Percentiles rank a stretch among this genome's conserved stretches.
Evolutionary conservation across 2,888 invertebrate genomes (phyloP).

Genomic region (Dryadula phaetusa): DNA sequence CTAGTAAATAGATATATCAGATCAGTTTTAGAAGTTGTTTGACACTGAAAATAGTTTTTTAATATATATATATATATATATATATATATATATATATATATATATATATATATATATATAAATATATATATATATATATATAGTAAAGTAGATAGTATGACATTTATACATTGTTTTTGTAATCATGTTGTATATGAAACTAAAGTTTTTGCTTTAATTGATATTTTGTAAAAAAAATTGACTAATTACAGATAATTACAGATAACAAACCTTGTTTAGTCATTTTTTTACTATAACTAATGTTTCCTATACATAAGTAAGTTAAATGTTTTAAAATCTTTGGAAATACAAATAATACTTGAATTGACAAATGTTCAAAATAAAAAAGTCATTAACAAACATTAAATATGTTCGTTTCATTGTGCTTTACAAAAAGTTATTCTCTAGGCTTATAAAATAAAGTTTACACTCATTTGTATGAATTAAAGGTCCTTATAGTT

Average conservation of each 20-base stretch:
- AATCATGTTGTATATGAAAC: no score
- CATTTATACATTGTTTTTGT: no score
- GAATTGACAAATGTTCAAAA: slow-evolving; percentile 11
- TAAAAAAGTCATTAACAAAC: slow-evolving; percentile 19
- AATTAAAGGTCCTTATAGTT: background rate
- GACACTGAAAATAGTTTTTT: background rate
- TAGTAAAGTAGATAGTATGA: no score
- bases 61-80: no score
- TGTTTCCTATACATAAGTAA: background rate
- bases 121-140: no score
- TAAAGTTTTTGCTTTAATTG: background rate
- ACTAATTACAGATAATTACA: no score
- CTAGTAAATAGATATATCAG: background rate
- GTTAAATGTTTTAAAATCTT: slow-evolving; percentile 1
- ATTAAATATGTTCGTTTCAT: slow-evolving; percentile 11
- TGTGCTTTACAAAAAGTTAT: background rate
- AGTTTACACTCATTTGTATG: background rate
- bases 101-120: no score
- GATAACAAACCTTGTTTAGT: no score
- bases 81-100: no score
- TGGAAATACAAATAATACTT: background rate
- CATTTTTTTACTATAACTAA: background rate
- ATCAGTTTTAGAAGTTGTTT: background rate
- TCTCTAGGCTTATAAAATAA: background rate
- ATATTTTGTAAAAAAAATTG: no score